phyloP scores from a whole-genome alignment of 2,797 vertebrate genomes.

The Rhinatrema bivittatum region DNA sequence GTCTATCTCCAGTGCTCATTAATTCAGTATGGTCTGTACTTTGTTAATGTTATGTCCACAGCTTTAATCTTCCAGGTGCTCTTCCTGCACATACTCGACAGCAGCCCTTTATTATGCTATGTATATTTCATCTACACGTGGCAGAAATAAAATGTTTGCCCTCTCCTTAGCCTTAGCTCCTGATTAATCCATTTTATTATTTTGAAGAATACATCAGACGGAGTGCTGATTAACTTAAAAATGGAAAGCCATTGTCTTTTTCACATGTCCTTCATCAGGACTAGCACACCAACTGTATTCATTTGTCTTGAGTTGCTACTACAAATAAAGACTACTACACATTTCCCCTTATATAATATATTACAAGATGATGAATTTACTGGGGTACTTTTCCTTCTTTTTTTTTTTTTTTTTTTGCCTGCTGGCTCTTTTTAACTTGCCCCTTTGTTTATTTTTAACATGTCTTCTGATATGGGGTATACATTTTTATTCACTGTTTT shows the following conservation, averaged over 20 bases:
- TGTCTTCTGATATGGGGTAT: too few relatives aligned
- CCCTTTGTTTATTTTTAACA: too few relatives aligned
- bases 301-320: slow-evolving; percentile 83
- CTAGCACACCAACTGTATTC: slow-evolving; percentile 54
- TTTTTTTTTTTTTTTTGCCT: neutral
- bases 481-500: too few relatives aligned
- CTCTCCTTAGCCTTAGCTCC: slow-evolving; percentile 58
- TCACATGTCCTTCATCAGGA: slow-evolving; percentile 74
- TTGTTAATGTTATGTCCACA: slow-evolving; percentile 75
- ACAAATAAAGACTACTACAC: slow-evolving; percentile 73
- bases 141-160: slow-evolving; percentile 62
- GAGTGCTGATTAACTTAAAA: slow-evolving; percentile 87
- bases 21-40: slow-evolving; percentile 84
- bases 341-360: slow-evolving; percentile 65
- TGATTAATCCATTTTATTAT: slow-evolving; percentile 90
- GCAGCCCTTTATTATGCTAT: slow-evolving; percentile 67
- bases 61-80: slow-evolving; percentile 86
- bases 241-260: slow-evolving; percentile 80
- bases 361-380: slow-evolving; percentile 79
- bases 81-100: slow-evolving; percentile 59
- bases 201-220: slow-evolving; percentile 76
- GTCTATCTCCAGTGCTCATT: slow-evolving; percentile 77
- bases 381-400: neutral
- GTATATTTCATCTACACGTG: slow-evolving; percentile 75
- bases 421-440: too few relatives aligned